Percentiles rank a stretch among this genome's conserved stretches.
phyloP scores from a whole-genome alignment of 1,140 invertebrate species.

The Bradynema listronoti region DNA sequence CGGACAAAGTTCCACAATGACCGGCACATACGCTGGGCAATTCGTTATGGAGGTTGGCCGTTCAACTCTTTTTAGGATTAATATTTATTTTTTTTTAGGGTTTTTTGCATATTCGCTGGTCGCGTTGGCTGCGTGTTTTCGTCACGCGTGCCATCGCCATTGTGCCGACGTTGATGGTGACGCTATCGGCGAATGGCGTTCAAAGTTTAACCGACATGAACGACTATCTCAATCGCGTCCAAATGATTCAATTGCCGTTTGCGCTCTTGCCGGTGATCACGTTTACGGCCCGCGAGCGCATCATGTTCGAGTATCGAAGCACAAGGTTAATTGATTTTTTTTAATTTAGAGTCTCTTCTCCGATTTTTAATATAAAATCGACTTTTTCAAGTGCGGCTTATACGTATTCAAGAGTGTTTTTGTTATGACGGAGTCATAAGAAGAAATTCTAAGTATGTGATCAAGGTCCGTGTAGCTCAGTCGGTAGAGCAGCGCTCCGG shows the following conservation, averaged over 20 bases:
- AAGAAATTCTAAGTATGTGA: no score
- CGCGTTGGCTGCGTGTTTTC: constrained; percentile 78
- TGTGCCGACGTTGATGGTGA: constrained; percentile 77
- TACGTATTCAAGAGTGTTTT: no score
- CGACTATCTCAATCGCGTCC: constrained; percentile 72
- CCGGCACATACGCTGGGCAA: constrained; percentile 65
- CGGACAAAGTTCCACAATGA: constrained; percentile 81
- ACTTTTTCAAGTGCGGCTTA: no score
- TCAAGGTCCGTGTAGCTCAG: no score
- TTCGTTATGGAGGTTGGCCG: constrained; percentile 64
- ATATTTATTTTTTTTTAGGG: constrained; percentile 65
- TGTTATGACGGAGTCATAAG: no score
- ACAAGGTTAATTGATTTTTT: constrained; percentile 64
- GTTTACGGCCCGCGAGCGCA: constrained; percentile 71
- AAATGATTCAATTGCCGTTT: constrained; percentile 60
- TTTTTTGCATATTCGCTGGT: constrained; percentile 79
- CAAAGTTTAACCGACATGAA: constrained; percentile 75
- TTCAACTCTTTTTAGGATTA: no score
- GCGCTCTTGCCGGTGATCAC: constrained; percentile 77
- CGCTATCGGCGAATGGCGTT: constrained; percentile 65
- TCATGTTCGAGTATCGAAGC: constrained; percentile 79
- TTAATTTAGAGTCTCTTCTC: no score
- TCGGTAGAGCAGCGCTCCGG: no score
- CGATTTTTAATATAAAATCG: no score
- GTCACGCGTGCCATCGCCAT: constrained; percentile 80